Percentiles rank a stretch among this genome's conserved stretches.
These are phyloP conservation scores for Cyrtorhinus lividipennis DNA, from an alignment of 1,140 invertebrate species.

Conservation along the genomic window DNA sequence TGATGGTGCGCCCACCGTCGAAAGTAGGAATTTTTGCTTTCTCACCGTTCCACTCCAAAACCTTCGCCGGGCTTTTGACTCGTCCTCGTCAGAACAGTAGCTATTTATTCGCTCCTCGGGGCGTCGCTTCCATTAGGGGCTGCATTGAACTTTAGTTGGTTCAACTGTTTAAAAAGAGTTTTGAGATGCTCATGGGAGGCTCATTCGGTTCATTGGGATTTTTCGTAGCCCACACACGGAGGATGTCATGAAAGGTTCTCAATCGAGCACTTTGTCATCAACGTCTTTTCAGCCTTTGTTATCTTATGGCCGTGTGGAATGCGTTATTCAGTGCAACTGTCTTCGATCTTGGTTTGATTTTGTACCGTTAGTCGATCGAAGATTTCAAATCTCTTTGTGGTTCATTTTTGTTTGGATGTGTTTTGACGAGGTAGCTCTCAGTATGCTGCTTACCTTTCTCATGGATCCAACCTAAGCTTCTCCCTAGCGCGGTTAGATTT, in stretches of 20 bases:
- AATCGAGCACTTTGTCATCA: slow-evolving; percentile 1
- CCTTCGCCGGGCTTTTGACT: not conserved
- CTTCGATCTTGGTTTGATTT: too few relatives aligned
- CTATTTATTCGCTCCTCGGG: not conserved
- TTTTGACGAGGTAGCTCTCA: too few relatives aligned
- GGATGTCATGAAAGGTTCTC: not conserved
- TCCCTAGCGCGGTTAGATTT: too few relatives aligned
- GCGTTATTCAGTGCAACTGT: not conserved
- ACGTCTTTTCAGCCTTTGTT: not conserved
- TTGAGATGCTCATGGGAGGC: not conserved
- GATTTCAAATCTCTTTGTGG: too few relatives aligned
- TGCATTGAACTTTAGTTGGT: not conserved
- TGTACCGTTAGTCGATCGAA: too few relatives aligned
- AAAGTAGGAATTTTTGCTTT: not conserved
- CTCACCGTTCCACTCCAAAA: not conserved
- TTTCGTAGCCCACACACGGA: not conserved
- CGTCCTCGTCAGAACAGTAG: not conserved
- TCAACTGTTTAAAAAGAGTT: not conserved
- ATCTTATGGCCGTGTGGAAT: not conserved
- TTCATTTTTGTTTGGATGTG: too few relatives aligned
- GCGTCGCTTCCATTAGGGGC: not conserved
- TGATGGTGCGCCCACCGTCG: not conserved
- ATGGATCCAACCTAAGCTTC: too few relatives aligned
- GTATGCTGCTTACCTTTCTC: too few relatives aligned
- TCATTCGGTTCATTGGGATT: not conserved